Conservation (phyloP, 1,140 invertebrate genomes). For the Anoplophora glabripennis region DNA sequence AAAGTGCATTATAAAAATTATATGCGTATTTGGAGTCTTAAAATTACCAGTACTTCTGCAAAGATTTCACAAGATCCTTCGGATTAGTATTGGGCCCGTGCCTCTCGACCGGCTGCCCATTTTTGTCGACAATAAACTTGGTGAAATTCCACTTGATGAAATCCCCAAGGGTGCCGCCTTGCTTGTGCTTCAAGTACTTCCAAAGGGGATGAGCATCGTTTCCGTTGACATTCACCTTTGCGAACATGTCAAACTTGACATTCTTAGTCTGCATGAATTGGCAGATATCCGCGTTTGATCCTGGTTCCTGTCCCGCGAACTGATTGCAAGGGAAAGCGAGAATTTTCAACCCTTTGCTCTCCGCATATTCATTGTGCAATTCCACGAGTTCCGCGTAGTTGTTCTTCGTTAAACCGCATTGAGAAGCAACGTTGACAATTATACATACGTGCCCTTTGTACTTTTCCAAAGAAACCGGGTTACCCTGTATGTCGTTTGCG, state of each 20-base stretch:
- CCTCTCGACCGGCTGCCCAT: constrained; percentile 80
- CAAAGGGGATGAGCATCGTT: constrained; percentile 80
- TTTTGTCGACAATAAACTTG: constrained; percentile 88
- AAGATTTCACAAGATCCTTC: constrained; percentile 59
- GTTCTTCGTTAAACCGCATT: constrained; percentile 75
- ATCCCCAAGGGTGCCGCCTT: constrained; percentile 66
- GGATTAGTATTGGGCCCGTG: constrained; percentile 76
- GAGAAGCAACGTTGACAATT: constrained; percentile 83
- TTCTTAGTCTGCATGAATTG: constrained; percentile 67
- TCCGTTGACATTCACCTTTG: constrained; percentile 86
- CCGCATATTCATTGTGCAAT: constrained; percentile 68
- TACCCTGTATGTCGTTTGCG: constrained; percentile 69
- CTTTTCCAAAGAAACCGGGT: constrained; percentile 67
- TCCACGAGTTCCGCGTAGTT: constrained; percentile 77
- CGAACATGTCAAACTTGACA: constrained; percentile 77
- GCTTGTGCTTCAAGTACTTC: constrained; percentile 81
- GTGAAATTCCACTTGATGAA: constrained; percentile 97
- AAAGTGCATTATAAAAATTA: too few relatives aligned
- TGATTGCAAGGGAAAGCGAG: constrained; percentile 87
- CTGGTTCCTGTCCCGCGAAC: constrained; percentile 80
- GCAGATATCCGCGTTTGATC: constrained; percentile 69
- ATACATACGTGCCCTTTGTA: constrained; percentile 69
- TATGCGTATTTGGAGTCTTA: too few relatives aligned
- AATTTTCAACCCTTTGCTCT: constrained; percentile 65
- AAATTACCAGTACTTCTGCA: constrained; percentile 70